phyloP scores from a whole-genome alignment of 1,140 invertebrate species.

The Zaprionus davidi region DNA sequence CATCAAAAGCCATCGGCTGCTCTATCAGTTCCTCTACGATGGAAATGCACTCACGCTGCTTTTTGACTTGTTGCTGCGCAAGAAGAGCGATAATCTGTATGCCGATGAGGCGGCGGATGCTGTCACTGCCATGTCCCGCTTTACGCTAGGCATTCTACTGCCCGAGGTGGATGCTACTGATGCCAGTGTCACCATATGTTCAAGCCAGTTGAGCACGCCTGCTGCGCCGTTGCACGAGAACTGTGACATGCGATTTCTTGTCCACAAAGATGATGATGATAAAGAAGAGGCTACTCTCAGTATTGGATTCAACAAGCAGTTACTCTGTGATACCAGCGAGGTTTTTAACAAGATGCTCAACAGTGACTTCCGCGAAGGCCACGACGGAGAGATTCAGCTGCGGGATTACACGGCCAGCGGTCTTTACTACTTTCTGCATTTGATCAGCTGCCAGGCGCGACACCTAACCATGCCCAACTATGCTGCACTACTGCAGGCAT shows the following conservation, averaged over 20 bases:
- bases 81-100: conserved; percentile 67
- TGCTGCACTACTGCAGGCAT: conserved; percentile 75
- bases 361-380: conserved; percentile 77
- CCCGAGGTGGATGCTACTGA: conserved; percentile 54
- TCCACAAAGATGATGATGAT: conserved; percentile 28
- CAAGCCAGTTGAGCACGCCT: conserved; percentile 22
- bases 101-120: conserved; percentile 76
- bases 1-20: conserved; percentile 72
- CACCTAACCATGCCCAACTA: conserved; percentile 61
- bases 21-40: conserved; percentile 79
- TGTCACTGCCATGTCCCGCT: conserved; percentile 70
- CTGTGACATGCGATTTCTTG: conserved; percentile 79
- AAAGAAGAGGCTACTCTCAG: conserved; percentile 13
- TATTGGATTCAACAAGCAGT: conserved; percentile 78
- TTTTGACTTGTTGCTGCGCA: conserved; percentile 71
- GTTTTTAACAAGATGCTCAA: conserved; percentile 84
- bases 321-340: conserved; percentile 77
- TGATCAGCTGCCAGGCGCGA: conserved; percentile 61
- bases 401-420: conserved; percentile 67
- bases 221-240: conserved; percentile 43
- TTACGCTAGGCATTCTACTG: conserved; percentile 69
- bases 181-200: conserved; percentile 37
- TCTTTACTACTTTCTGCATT: conserved; percentile 77
- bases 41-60: conserved; percentile 71
- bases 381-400: conserved; percentile 76